Evolutionary conservation across 2,888 invertebrate genomes (phyloP), one percentile per base, ranked within the genome.

Genomic region (Rhopalosiphum nymphaeae): DNA sequence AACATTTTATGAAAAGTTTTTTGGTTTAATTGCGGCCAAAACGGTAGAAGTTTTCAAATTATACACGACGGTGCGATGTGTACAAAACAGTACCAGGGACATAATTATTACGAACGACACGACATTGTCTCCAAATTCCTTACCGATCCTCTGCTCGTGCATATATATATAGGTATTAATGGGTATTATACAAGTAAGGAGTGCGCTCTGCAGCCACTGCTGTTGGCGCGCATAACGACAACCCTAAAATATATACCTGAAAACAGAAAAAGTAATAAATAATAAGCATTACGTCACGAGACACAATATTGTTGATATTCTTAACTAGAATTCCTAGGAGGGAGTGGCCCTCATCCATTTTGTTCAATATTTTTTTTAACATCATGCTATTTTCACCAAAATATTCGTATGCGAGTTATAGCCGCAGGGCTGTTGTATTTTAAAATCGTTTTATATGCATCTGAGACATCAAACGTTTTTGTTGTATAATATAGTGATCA

Each of bases 81-180:
- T 56, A 85, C 92, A 36, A 53, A 87, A 87, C 92, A 92, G 92
- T 87, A 92, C 87, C 87, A 36, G 61, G 26, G 87, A 92, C 61
- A 67, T 92, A 92, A 92, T 87, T 87, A 67, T 87, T 92, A 61
- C 92, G 13, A 87, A 61, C 36, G 87, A 92, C 87, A 92, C 92
- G 92, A 87, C 61, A 92, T 49, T 25, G 90, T 90, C 26, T 46
- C 53, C 56, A 36, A 88, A 86, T 46, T 78, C 78, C 9, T n/a
- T 78, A 78, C 21, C 86, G 5, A 46, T n/a, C 46, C 86, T 86
- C 26, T 36, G 5, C 29, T 2, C 11, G 21, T 4, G 26, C 42
- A 56, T 25, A 49, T 49, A 42, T 42, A 84, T 44, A 85, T 49
- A 25, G 86, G 46, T 86, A 46, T 46, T 78, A 78, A 78, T 78